phyloP scores from a whole-genome alignment of 92 coral and sea anemone species.

The Metridium senile region DNA sequence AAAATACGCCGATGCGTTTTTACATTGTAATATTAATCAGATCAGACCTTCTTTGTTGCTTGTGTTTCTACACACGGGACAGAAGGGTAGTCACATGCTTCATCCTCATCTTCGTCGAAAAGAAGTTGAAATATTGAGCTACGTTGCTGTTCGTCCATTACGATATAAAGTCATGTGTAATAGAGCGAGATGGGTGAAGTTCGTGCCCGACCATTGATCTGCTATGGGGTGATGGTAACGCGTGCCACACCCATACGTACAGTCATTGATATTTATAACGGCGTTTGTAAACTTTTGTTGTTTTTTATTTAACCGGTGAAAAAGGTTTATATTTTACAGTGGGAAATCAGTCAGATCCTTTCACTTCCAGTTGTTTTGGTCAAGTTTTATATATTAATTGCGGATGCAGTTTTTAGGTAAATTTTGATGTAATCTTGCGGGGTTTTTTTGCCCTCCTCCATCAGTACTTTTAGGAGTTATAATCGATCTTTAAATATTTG shows the following conservation, averaged over 20 bases:
- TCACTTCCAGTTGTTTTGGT: too few species aligned
- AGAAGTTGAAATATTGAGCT: constrained; percentile 32
- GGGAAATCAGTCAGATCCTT: too few species aligned
- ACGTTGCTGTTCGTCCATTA: constrained; percentile 23
- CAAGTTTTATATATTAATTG: too few species aligned
- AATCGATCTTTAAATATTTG: too few species aligned
- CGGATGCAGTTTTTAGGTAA: too few species aligned
- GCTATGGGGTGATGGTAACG: not conserved
- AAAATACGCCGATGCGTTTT: not conserved
- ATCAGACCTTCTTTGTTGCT: constrained; percentile 26
- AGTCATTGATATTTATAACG: constrained; percentile 1
- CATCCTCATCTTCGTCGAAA: constrained; percentile 26
- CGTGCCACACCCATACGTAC: constrained; percentile 5
- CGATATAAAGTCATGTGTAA: not conserved
- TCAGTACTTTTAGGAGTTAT: too few species aligned
- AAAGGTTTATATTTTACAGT: too few species aligned
- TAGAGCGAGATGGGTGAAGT: too few species aligned
- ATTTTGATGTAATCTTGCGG: too few species aligned
- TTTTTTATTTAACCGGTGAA: too few species aligned
- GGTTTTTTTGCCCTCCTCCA: too few species aligned
- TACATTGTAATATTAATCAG: not conserved
- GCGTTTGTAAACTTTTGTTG: too few species aligned
- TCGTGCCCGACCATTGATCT: not conserved
- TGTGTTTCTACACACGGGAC: constrained; percentile 12
- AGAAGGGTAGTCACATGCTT: constrained; percentile 3